A percentile compares a stretch with the other conserved stretches of the same genome.
Conservation (phyloP, 2,113 vertebrate species). For the Rafetus swinhoei region DNA sequence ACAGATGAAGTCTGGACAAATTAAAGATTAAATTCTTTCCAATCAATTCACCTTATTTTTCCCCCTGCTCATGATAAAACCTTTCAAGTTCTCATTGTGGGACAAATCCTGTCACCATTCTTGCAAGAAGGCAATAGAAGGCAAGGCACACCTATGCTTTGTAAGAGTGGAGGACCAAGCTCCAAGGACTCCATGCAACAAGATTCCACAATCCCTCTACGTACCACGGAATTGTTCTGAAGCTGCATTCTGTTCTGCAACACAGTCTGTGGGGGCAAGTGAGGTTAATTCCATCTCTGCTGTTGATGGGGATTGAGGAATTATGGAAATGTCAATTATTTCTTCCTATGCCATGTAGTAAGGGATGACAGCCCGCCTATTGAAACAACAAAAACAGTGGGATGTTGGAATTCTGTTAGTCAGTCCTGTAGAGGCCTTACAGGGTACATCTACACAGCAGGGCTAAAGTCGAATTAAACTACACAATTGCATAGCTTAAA, state of each 20-base stretch:
- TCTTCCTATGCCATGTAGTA: background rate
- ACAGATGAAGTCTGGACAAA: slow-evolving; percentile 7
- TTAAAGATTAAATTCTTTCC: accelerated
- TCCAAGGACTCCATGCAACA: background rate
- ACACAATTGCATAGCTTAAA: no score
- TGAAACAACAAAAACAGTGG: background rate
- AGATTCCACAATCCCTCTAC: no score
- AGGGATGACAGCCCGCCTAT: background rate
- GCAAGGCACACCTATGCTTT: accelerated
- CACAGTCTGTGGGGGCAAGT: background rate
- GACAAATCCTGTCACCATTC: background rate
- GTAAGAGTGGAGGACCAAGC: background rate
- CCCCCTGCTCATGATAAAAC: background rate
- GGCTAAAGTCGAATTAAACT: no score
- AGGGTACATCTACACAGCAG: no score
- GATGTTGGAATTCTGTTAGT: background rate
- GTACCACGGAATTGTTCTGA: background rate
- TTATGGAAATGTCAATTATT: background rate
- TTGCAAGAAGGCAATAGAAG: background rate
- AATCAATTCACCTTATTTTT: background rate
- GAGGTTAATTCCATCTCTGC: background rate
- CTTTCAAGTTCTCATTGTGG: background rate
- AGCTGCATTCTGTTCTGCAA: background rate
- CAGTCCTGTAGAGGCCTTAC: background rate
- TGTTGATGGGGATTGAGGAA: background rate